phyloP scores from a whole-genome alignment of 2,797 vertebrate genomes.

The Dicrostonyx torquatus region DNA sequence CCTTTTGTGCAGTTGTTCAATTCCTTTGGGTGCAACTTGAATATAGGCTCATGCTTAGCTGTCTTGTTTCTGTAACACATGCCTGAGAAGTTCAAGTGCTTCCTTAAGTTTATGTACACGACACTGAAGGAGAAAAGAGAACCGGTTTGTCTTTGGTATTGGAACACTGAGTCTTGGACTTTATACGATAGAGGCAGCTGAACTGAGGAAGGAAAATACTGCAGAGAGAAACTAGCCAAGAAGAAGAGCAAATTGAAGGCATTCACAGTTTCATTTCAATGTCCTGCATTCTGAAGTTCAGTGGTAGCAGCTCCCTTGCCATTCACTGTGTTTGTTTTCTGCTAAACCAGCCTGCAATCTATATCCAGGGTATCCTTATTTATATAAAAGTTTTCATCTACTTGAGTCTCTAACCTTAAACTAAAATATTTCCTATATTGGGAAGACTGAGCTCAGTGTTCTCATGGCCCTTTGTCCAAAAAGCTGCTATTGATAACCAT shows the following conservation, averaged over 20 bases:
- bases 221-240: background rate
- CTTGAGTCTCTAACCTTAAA: background rate
- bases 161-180: background rate
- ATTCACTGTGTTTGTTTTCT: background rate
- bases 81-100: background rate
- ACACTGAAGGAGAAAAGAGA: background rate
- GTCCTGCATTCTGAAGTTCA: background rate
- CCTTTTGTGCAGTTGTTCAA: background rate
- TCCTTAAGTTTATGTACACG: background rate
- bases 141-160: background rate
- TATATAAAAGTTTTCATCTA: background rate
- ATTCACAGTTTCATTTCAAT: background rate
- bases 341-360: background rate
- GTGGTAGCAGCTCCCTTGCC: background rate
- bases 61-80: background rate
- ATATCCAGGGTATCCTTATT: background rate
- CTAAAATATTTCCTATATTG: background rate
- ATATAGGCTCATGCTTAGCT: background rate
- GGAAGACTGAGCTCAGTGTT: background rate
- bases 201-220: background rate
- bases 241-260: background rate
- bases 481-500: conserved; percentile 40
- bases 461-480: conserved; percentile 47
- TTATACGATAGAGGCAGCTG: background rate
- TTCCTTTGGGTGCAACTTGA: background rate